These are phyloP conservation scores for Parnassius orleans DNA, from an alignment of 2,888 invertebrate genomes.

Conservation along the genomic window DNA sequence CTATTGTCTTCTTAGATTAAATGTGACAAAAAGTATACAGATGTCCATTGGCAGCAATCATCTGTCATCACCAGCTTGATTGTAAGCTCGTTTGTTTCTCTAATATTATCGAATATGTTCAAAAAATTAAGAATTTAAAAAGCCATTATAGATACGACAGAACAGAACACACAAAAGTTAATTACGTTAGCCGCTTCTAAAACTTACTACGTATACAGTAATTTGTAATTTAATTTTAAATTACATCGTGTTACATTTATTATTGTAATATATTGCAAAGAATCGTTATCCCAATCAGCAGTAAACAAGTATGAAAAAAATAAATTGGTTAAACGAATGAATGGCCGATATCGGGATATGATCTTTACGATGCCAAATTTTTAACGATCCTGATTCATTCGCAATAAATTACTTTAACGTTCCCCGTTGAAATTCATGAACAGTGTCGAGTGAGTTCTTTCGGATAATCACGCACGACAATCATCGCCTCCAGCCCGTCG, in stretches of 20 bases:
- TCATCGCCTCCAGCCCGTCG: constrained; percentile 22
- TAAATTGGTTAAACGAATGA: constrained; percentile 13
- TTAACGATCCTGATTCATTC: constrained; percentile 25
- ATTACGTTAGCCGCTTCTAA: constrained; percentile 14
- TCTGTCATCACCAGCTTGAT: too few relatives aligned
- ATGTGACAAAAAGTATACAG: too few relatives aligned
- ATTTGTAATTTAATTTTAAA: constrained; percentile 1
- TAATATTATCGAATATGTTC: too few relatives aligned
- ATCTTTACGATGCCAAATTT: constrained; percentile 27
- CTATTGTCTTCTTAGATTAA: too few relatives aligned
- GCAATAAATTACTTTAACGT: constrained; percentile 24
- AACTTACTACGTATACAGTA: constrained; percentile 5
- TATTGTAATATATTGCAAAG: constrained; percentile 19
- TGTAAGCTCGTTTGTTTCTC: too few relatives aligned
- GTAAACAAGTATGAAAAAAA: constrained; percentile 13
- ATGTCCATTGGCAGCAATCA: too few relatives aligned
- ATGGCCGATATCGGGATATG: constrained; percentile 17
- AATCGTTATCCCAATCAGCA: constrained; percentile 17
- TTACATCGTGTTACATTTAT: constrained; percentile 9
- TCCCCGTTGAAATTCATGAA: constrained; percentile 22
- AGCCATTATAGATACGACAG: background rate
- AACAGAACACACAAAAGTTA: constrained; percentile 14
- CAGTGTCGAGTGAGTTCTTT: constrained; percentile 20
- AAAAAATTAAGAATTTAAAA: constrained; percentile 9
- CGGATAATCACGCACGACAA: constrained; percentile 22